These are phyloP conservation scores for Scleropages formosus DNA, from an alignment of 2,797 vertebrate genomes.

Conservation along the genomic window DNA sequence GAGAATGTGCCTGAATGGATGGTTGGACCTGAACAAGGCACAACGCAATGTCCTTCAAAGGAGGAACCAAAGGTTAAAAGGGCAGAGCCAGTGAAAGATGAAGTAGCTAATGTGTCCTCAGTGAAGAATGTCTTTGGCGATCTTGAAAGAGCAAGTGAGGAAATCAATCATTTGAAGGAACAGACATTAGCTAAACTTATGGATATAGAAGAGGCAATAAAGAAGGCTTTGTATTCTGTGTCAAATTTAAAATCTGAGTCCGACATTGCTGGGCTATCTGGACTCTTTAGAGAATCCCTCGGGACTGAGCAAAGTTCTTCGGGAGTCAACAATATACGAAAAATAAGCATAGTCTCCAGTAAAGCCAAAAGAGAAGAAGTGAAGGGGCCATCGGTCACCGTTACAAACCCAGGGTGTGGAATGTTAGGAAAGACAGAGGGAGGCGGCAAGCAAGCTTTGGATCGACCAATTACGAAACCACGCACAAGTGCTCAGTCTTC, in stretches of 20 bases:
- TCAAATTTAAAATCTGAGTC: slow-evolving; percentile 87
- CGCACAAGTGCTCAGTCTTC: slow-evolving; percentile 71
- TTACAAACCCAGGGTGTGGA: slow-evolving; percentile 5
- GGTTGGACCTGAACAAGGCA: slow-evolving; percentile 53
- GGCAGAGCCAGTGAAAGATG: slow-evolving; percentile 47
- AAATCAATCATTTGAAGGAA: slow-evolving; percentile 86
- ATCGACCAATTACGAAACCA: slow-evolving; percentile 54
- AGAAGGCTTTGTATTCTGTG: slow-evolving; percentile 87
- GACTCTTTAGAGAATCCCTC: slow-evolving; percentile 84
- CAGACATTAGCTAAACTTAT: slow-evolving; percentile 85
- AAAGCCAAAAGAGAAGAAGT: slow-evolving; percentile 60
- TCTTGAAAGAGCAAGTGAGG: slow-evolving; percentile 83
- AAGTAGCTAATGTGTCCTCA: slow-evolving; percentile 63
- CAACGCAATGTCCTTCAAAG: slow-evolving; percentile 41
- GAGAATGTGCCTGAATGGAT: slow-evolving; percentile 80
- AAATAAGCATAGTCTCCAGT: slow-evolving; percentile 76
- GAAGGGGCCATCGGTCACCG: slow-evolving; percentile 34
- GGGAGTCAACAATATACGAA: slow-evolving; percentile 65
- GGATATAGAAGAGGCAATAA: slow-evolving; percentile 88
- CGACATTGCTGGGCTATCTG: slow-evolving; percentile 73
- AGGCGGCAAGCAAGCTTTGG: slow-evolving; percentile 42
- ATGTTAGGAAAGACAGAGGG: slow-evolving; percentile 29
- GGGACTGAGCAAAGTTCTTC: slow-evolving; percentile 55
- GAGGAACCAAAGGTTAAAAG: slow-evolving; percentile 46
- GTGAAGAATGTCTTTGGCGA: slow-evolving; percentile 85